Conservation (phyloP, 2,113 vertebrate genomes). For the Anhinga rufa region DNA sequence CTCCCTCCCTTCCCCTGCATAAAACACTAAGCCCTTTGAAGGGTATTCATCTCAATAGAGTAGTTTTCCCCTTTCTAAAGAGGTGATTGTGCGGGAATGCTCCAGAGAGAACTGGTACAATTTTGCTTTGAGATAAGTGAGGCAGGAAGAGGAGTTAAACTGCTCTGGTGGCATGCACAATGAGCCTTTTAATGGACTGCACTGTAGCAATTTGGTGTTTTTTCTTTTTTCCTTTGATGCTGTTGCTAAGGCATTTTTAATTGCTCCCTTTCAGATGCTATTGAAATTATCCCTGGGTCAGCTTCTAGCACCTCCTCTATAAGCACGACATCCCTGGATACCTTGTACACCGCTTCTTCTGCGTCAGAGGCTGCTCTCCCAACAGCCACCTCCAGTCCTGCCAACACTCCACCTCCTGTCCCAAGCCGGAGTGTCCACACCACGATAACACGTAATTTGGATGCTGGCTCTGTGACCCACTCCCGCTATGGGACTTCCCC, state of each 20-base stretch:
- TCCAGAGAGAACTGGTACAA: conserved; percentile 43
- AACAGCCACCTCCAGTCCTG: conserved; percentile 72
- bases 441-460: conserved; percentile 46
- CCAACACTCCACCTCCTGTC: conserved; percentile 89
- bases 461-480: background rate
- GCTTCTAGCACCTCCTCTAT: conserved; percentile 74
- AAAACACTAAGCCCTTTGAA: conserved; percentile 54
- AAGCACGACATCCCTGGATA: conserved; percentile 87
- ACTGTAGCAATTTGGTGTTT: background rate
- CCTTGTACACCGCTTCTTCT: conserved; percentile 80
- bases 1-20: background rate
- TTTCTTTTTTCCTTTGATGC: conserved; percentile 45
- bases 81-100: conserved; percentile 40
- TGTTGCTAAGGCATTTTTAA: conserved; percentile 56
- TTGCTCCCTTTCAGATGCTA: conserved; percentile 60
- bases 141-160: conserved; percentile 61
- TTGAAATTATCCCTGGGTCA: conserved; percentile 69
- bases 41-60: conserved; percentile 23
- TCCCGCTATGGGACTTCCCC: conserved; percentile 21
- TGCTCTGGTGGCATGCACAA: conserved; percentile 41
- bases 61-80: conserved; percentile 26
- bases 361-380: conserved; percentile 78
- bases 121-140: conserved; percentile 60
- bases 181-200: conserved; percentile 40
- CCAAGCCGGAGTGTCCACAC: conserved; percentile 82